phyloP scores from a whole-genome alignment of 2,113 vertebrate species.

The Dasyornis broadbenti region DNA sequence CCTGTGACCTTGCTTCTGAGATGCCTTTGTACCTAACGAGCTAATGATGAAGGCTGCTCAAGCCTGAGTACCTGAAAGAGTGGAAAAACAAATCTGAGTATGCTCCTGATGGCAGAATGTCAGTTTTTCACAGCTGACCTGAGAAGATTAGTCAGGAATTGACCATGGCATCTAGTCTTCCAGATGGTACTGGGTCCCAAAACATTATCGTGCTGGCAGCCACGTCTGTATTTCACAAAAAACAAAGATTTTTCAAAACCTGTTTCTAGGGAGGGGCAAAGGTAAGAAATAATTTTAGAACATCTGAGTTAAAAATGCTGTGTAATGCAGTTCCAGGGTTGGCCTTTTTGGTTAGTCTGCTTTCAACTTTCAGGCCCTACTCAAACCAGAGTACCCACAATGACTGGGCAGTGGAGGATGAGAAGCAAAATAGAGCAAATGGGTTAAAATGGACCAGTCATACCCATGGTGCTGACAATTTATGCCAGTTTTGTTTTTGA shows the following conservation, averaged over 20 bases:
- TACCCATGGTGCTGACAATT: not conserved
- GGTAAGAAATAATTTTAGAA: not conserved
- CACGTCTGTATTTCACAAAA: not conserved
- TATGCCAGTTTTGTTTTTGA: not conserved
- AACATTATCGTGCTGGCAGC: not conserved
- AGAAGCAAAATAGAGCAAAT: not conserved
- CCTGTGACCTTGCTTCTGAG: not conserved
- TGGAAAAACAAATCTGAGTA: not conserved
- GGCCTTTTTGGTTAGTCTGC: not conserved
- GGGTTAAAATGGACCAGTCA: not conserved
- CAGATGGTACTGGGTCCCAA: not conserved
- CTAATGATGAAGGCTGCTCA: not conserved
- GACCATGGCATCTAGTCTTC: not conserved
- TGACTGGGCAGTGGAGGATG: not conserved
- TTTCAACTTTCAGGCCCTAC: not conserved
- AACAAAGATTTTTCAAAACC: not conserved
- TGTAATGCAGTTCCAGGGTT: not conserved
- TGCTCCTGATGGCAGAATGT: not conserved
- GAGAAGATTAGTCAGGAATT: not conserved
- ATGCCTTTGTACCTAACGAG: fast-evolving
- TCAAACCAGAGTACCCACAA: not conserved
- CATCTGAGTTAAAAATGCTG: not conserved
- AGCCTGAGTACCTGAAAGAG: not conserved
- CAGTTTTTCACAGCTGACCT: not conserved
- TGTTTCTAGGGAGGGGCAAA: not conserved